A percentile compares a stretch with the other conserved stretches of the same genome.
Evolutionary conservation across 2,888 invertebrate species (phyloP).

Genomic region (Mesopsocus fuscifrons): DNA sequence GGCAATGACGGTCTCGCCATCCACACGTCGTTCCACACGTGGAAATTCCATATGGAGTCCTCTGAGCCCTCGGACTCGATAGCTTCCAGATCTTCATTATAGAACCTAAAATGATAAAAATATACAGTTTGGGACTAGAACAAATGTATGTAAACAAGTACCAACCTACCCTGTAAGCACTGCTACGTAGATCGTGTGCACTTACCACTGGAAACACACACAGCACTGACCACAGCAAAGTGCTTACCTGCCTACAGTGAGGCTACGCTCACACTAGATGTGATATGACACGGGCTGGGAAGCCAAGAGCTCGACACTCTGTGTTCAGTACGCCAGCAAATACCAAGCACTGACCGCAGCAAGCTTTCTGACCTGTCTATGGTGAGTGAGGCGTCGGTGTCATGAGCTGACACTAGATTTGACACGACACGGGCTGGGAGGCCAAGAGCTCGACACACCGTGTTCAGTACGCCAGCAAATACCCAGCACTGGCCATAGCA

Average conservation of each 20-base stretch:
- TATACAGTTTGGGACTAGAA: too few relatives aligned
- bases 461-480: slow-evolving; percentile 63
- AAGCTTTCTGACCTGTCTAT: slow-evolving; percentile 64
- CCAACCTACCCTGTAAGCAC: too few relatives aligned
- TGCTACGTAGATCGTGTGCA: too few relatives aligned
- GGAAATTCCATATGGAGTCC: slow-evolving; percentile 76
- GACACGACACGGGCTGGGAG: slow-evolving; percentile 65
- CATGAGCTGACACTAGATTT: slow-evolving; percentile 70
- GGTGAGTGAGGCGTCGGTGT: slow-evolving; percentile 56
- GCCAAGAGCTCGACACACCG: slow-evolving; percentile 65
- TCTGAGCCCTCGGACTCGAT: slow-evolving; percentile 39
- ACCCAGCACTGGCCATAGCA: slow-evolving; percentile 79
- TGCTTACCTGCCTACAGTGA: slow-evolving; percentile 65
- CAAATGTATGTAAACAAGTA: too few relatives aligned
- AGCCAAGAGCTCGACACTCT: slow-evolving; percentile 63
- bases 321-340: slow-evolving; percentile 69
- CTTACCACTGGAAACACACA: too few relatives aligned
- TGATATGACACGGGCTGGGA: slow-evolving; percentile 62
- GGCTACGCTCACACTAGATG: slow-evolving; percentile 68
- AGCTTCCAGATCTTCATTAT: slow-evolving; percentile 43
- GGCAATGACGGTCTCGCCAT: slow-evolving; percentile 64
- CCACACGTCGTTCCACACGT: slow-evolving; percentile 79
- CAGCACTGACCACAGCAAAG: too few relatives aligned
- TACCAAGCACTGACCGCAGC: slow-evolving; percentile 78
- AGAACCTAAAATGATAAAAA: too few relatives aligned